These are phyloP conservation scores for Holacanthella duospinosa DNA, from an alignment of 2,888 invertebrate genomes.

Conservation along the genomic window DNA sequence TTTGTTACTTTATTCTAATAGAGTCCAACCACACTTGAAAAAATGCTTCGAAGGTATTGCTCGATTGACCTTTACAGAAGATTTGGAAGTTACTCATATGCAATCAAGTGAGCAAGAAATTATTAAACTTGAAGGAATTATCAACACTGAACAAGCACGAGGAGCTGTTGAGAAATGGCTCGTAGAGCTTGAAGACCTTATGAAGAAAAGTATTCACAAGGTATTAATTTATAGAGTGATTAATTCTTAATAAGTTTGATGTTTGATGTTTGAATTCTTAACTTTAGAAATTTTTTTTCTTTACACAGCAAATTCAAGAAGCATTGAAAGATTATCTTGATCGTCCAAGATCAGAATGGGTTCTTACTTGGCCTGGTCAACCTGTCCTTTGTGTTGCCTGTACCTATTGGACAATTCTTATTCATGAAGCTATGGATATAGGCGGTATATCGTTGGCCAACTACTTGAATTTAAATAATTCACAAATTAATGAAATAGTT, in stretches of 20 bases:
- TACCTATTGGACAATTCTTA: conserved; percentile 81
- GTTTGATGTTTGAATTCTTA: too few species aligned
- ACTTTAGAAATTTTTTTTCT: not conserved
- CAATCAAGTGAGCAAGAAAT: conserved; percentile 76
- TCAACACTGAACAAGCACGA: conserved; percentile 72
- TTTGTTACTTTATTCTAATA: not conserved
- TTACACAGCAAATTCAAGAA: conserved; percentile 20
- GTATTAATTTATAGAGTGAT: conserved; percentile 40
- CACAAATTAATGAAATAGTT: conserved; percentile 44
- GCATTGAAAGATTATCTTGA: conserved; percentile 23
- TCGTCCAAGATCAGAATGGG: conserved; percentile 56
- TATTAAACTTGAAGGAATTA: conserved; percentile 61
- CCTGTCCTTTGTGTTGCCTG: conserved; percentile 72
- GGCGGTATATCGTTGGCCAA: conserved; percentile 21
- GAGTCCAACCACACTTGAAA: conserved; percentile 73
- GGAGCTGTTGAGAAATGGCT: conserved; percentile 97
- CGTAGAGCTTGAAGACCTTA: conserved; percentile 69
- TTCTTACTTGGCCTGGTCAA: conserved; percentile 86
- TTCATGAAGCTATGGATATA: conserved; percentile 54
- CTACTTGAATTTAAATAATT: conserved; percentile 26
- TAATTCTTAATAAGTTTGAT: too few species aligned
- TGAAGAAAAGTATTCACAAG: conserved; percentile 76
- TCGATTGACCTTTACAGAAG: conserved; percentile 69
- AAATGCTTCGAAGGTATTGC: conserved; percentile 88
- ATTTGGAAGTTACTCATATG: conserved; percentile 81